Conservation (phyloP, 2,113 vertebrate genomes). For the Campylomormyrus numenius region DNA sequence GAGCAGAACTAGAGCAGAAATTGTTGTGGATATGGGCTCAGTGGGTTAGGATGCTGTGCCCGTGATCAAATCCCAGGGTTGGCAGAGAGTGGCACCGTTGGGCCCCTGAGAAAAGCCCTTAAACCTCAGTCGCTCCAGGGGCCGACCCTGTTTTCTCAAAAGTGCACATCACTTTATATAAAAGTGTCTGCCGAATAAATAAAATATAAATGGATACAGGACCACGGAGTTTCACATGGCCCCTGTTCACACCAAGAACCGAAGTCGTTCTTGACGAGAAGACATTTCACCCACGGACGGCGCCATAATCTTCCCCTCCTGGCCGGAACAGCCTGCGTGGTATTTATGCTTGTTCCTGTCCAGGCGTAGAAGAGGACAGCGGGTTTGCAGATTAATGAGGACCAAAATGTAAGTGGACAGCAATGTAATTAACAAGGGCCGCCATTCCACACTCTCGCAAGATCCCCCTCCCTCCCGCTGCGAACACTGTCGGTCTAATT, state of each 20-base stretch:
- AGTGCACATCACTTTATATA: neutral
- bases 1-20: neutral
- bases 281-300: neutral
- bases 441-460: neutral
- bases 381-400: conserved; percentile 23
- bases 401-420: conserved; percentile 25
- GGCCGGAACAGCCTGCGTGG: neutral
- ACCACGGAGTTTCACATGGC: neutral
- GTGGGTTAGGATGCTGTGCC: neutral
- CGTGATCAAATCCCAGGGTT: neutral
- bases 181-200: neutral
- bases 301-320: neutral
- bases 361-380: conserved; percentile 3
- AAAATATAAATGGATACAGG: neutral
- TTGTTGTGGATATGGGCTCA: neutral
- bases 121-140: neutral
- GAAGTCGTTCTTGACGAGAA: neutral
- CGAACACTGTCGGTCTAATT: conserved; percentile 25
- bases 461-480: neutral
- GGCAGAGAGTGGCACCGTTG: neutral
- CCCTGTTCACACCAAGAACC: neutral
- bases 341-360: conserved; percentile 18
- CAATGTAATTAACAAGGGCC: conserved; percentile 27
- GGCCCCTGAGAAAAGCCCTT: neutral
- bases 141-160: neutral